Percentiles rank a stretch among this genome's conserved stretches.
These are phyloP conservation scores for Porites divaricata DNA, from an alignment of 92 coral and sea anemone species.

Conservation along the genomic window DNA sequence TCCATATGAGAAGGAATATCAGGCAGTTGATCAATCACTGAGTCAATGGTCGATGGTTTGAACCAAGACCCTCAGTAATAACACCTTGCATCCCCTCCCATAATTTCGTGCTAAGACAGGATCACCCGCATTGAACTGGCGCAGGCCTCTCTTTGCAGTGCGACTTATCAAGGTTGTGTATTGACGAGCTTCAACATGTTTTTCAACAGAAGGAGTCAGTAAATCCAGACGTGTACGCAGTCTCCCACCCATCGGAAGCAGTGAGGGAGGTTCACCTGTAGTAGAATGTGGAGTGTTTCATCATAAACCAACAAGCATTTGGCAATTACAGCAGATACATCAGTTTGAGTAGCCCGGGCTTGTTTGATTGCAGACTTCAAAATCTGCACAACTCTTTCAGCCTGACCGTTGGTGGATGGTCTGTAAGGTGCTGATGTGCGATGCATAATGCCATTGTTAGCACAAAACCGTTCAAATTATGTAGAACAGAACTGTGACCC, in stretches of 20 bases:
- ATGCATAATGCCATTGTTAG: constrained; percentile 50
- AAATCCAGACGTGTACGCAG: constrained; percentile 60
- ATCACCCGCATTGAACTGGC: too few relatives aligned
- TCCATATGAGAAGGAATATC: too few relatives aligned
- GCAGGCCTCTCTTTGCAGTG: too few relatives aligned
- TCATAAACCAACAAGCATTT: constrained; percentile 42
- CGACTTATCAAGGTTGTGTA: too few relatives aligned
- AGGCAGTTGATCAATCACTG: too few relatives aligned
- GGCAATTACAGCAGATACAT: constrained; percentile 15
- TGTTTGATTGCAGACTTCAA: constrained; percentile 32
- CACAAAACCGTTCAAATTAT: constrained; percentile 64
- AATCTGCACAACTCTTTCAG: constrained; percentile 59
- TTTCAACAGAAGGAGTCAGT: not conserved
- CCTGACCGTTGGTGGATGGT: constrained; percentile 63
- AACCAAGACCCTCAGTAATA: too few relatives aligned
- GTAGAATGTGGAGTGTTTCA: constrained; percentile 58
- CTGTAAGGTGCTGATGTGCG: constrained; percentile 45
- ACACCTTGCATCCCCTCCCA: too few relatives aligned
- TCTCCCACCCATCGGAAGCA: constrained; percentile 65
- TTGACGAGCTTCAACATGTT: too few relatives aligned
- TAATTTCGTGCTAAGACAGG: too few relatives aligned
- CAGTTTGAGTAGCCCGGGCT: constrained; percentile 4
- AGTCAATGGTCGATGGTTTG: too few relatives aligned
- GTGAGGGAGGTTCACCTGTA: constrained; percentile 54
- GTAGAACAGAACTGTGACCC: constrained; percentile 53